Evolutionary conservation across 2,113 vertebrate species (phyloP), one percentile per base, ranked within the genome.

Genomic region (Otocyon megalotis): DNA sequence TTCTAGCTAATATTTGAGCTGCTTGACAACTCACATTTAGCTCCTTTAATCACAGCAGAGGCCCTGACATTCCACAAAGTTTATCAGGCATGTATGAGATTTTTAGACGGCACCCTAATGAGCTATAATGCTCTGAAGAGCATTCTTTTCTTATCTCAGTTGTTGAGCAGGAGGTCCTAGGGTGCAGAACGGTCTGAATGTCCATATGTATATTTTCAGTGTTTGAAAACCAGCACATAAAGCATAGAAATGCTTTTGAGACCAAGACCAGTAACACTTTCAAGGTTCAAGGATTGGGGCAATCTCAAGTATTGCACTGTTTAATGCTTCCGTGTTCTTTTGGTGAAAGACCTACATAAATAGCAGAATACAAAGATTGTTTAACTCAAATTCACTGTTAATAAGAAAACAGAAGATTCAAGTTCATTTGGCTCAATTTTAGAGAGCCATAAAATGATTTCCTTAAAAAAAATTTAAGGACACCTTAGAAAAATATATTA

Each of bases 141-240:
- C 77, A 83, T 91, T 95, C 53, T 71, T 81, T 86, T 37, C 72
- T 96, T 91, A 80, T 76, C 93, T 86, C 56, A 9, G 37, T 22
- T 69, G 56, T n/a, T 43, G 80, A 93, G 30, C 37, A 5, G 14
- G 2, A 74, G 69, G 56, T 48, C 69, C 50, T 1, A 19, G 37
- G 54, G 32, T 72, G 28, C 77, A 86, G 54, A 69, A 43, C n/a
- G 69, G 79, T 5, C 10, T 43, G 72, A 74, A 77, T 72, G 24
- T 60, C 35, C 65, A 53, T 12, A 28, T 8, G 54, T 8, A 60
- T 35, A n/a, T 74, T 84, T 72, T 28, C 65, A 50, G 15, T 11
- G 6, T 86, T 89, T 94, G 60, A 79, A 82, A 92, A 91, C 20
- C 56, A 83, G 62, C 26, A 65, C 20, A 74, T 4, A 88, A 81